Percentiles rank a stretch among this genome's conserved stretches.
phyloP scores from a whole-genome alignment of 2,888 invertebrate species.

The Catotricha subobsoleta region DNA sequence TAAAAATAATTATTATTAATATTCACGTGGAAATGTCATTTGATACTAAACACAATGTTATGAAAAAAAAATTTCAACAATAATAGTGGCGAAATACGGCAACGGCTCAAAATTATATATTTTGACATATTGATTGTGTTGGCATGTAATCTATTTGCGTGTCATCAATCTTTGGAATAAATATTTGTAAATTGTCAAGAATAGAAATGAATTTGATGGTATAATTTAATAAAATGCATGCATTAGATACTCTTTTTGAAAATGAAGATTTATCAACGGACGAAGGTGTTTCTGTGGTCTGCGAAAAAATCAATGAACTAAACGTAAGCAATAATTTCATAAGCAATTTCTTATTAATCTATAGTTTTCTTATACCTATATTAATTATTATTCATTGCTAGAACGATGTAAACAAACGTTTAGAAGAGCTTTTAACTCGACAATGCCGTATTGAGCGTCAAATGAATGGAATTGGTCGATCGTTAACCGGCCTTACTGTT shows the following conservation, averaged over 20 bases:
- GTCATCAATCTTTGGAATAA: too few species aligned
- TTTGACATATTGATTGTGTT: too few species aligned
- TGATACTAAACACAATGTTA: too few species aligned
- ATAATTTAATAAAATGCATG: background rate
- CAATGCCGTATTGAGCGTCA: slow-evolving; percentile 63
- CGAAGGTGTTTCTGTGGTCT: slow-evolving; percentile 37
- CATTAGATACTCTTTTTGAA: slow-evolving; percentile 12
- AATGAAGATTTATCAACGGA: slow-evolving; percentile 29
- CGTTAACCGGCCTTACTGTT: slow-evolving; percentile 59
- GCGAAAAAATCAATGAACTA: slow-evolving; percentile 16
- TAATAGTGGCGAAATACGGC: too few species aligned
- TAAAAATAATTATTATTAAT: too few species aligned
- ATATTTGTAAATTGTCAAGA: too few species aligned
- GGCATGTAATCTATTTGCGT: too few species aligned
- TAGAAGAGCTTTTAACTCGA: slow-evolving; percentile 52
- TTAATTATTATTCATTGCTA: slow-evolving; percentile 20
- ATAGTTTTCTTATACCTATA: background rate
- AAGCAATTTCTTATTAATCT: background rate
- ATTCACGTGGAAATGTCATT: too few species aligned
- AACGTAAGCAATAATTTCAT: slow-evolving; percentile 6
- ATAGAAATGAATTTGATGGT: too few species aligned
- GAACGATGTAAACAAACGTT: slow-evolving; percentile 49
- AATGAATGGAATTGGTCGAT: slow-evolving; percentile 59
- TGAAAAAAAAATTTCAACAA: too few species aligned
- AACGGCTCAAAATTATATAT: too few species aligned